phyloP scores from a whole-genome alignment of 2,113 vertebrate genomes.

The Protobothrops flavoviridis region DNA sequence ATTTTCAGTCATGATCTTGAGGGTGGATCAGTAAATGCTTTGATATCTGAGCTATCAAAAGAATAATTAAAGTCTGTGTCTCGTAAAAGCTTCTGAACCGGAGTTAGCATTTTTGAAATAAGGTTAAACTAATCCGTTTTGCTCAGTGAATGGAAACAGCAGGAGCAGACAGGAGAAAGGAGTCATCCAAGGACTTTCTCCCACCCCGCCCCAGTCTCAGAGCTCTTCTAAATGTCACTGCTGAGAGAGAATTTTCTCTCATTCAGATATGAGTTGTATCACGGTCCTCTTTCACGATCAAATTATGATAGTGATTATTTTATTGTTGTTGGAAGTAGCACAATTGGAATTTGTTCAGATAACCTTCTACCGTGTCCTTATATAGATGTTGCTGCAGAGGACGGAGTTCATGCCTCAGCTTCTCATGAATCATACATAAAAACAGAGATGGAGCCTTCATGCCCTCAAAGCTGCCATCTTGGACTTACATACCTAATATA shows the following conservation, averaged over 20 bases:
- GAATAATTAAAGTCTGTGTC: slow-evolving; percentile 7
- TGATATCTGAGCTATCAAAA: neutral
- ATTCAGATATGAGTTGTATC: neutral
- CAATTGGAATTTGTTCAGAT: neutral
- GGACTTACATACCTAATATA: neutral
- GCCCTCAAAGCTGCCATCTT: neutral
- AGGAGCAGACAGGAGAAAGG: neutral
- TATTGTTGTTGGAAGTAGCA: neutral
- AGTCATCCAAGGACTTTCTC: neutral
- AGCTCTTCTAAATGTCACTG: slow-evolving; percentile 24
- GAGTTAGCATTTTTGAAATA: slow-evolving; percentile 5
- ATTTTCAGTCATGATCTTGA: neutral
- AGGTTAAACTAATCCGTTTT: neutral
- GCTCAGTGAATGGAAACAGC: neutral
- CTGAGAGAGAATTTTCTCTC: slow-evolving; percentile 7
- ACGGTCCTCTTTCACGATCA: neutral
- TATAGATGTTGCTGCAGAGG: neutral
- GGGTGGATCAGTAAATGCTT: neutral
- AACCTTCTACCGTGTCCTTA: neutral
- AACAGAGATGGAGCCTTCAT: neutral
- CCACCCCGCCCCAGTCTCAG: slow-evolving; percentile 16
- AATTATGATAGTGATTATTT: neutral
- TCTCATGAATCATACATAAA: neutral
- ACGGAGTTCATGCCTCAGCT: neutral
- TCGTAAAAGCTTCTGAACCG: neutral